These are phyloP conservation scores for Drosophila trapezifrons DNA, from an alignment of 1,140 invertebrate genomes.

Conservation along the genomic window DNA sequence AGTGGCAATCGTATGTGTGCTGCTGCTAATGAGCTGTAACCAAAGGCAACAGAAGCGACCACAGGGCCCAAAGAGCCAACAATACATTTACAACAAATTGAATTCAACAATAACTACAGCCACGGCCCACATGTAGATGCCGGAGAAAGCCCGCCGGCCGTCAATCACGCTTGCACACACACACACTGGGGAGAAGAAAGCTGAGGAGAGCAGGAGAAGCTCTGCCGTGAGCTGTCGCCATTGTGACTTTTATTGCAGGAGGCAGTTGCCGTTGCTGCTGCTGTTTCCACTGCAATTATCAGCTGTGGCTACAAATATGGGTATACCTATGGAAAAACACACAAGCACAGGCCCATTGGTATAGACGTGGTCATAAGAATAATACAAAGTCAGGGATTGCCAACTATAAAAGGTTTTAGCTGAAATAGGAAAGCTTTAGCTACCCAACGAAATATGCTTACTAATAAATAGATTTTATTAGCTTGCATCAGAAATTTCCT, in stretches of 20 bases:
- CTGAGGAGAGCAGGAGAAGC: conserved; percentile 7
- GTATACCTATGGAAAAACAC: conserved; percentile 2
- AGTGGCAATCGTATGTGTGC: conserved; percentile 9
- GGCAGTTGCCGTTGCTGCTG: conserved; percentile 33
- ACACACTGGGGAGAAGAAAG: conserved; percentile 15
- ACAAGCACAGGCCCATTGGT: neutral
- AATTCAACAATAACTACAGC: conserved; percentile 57
- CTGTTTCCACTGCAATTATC: conserved; percentile 55
- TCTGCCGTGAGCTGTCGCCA: conserved; percentile 56
- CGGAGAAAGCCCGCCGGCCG: conserved; percentile 33
- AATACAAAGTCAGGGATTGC: neutral
- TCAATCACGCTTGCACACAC: conserved; percentile 33
- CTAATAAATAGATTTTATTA: too few relatives aligned
- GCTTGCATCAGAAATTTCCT: neutral
- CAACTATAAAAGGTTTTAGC: too few relatives aligned
- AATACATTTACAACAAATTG: conserved; percentile 65
- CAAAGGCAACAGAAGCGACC: conserved; percentile 60
- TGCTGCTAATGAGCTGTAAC: conserved; percentile 70
- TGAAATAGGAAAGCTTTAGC: too few relatives aligned
- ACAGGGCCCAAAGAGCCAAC: conserved; percentile 31
- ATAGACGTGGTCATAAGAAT: neutral
- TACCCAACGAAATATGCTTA: too few relatives aligned
- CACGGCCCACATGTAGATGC: neutral
- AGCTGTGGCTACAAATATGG: conserved; percentile 35
- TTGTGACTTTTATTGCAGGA: conserved; percentile 54